Base-by-base conservation (phyloP, 2,113 vertebrate genomes). In the Prunella fulvescens region DNA sequence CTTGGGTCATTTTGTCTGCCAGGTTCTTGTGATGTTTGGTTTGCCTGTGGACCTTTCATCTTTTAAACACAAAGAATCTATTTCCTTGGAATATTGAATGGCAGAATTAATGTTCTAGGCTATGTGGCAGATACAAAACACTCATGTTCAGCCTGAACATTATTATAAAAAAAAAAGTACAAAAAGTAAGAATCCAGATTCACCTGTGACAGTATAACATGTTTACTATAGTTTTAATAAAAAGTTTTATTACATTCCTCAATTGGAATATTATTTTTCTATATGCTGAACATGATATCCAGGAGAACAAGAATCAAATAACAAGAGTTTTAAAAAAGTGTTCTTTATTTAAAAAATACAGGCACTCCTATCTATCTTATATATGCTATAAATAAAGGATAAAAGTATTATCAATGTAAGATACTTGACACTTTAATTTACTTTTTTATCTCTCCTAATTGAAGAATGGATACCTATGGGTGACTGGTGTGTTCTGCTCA, bases 51-150 rank as follows among this genome's bases (percentile, higher is more conserved):
- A 26, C 74, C 76, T 85, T 87, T 94, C 28, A 6, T 81, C 81
- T 76, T 96, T 87, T 90, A 89, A 88, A 93, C 76, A 87, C n/a
- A 86, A 91, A 79, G 37, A 92, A 88, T 42, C n/a, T 64, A 79
- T 94, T 94, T 91, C 20, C 26, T 47, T 85, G 35, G 23, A 92
- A 67, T 61, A 80, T 3, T 44, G 18, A 37, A 92, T 61, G 42
- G n/a, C 67, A 53, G 81, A 93, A 72, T 91, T 76, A 73, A 91
- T 78, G 35, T 87, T 95, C 79, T 87, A 42, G 23, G 56, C 61
- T 96, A 82, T 60, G 65, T 83, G 40, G n/a, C 20, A 78, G 86
- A 69, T 74, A 47, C 54, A 84, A 84, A 85, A 62, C 56, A 51
- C 9, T 66, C 5, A 10, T 81, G 37, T 83, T 96, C 89, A 47